Evolutionary conservation across 2,888 invertebrate species (phyloP).

Genomic region (Steinernema scapterisci): DNA sequence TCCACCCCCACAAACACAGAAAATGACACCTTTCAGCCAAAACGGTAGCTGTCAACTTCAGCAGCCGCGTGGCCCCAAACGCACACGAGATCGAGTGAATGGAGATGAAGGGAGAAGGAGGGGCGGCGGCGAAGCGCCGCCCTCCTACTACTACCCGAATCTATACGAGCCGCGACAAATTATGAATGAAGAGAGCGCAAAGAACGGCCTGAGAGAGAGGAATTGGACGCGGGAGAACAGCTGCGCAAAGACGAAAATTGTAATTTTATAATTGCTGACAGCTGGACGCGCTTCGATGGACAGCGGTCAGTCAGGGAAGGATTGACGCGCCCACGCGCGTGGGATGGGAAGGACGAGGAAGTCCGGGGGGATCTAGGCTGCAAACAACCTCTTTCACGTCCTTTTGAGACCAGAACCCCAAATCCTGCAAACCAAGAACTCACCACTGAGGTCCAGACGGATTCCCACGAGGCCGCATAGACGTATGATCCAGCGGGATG

Average conservation of each 20-base stretch:
- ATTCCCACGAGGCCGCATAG: conserved; percentile 41
- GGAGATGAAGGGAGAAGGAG: neutral
- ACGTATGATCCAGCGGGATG: conserved; percentile 39
- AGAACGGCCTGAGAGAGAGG: conserved; percentile 6
- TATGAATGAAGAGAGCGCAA: conserved; percentile 29
- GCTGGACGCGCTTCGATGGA: conserved; percentile 16
- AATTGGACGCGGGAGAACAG: conserved; percentile 5
- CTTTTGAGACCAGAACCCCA: too few species aligned
- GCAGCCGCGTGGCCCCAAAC: neutral
- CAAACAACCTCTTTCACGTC: too few species aligned
- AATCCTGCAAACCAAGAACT: conserved; percentile 34
- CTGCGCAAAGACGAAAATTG: conserved; percentile 8
- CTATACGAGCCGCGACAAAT: conserved; percentile 1
- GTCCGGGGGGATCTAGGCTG: too few species aligned
- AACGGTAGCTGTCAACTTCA: too few species aligned
- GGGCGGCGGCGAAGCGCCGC: conserved; percentile 6
- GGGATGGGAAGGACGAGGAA: neutral
- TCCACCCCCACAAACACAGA: conserved; percentile 8
- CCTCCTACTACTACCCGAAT: too few species aligned
- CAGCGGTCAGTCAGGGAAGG: conserved; percentile 15
- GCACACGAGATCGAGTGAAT: neutral
- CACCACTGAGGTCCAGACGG: conserved; percentile 43
- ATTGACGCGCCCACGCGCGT: neutral
- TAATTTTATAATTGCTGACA: conserved; percentile 9
- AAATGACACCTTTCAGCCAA: too few species aligned